phyloP scores from a whole-genome alignment of 2,113 vertebrate species.

The Pterocles orientalis region DNA sequence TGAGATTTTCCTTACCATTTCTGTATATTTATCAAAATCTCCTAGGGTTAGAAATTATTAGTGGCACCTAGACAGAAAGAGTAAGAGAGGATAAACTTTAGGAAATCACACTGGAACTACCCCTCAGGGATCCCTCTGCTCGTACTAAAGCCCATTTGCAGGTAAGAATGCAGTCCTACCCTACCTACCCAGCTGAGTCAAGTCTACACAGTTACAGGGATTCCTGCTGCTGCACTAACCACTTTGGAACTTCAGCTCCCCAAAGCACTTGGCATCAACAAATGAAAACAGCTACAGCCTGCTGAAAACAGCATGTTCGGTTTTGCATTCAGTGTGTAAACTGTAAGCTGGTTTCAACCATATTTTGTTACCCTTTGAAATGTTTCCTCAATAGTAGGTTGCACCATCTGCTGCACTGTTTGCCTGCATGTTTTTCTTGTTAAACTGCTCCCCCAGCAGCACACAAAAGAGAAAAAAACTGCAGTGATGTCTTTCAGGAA shows the following conservation, averaged over 20 bases:
- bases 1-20: neutral
- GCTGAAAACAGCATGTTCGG: slow-evolving; percentile 60
- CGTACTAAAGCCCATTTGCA: neutral
- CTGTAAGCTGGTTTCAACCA: slow-evolving; percentile 69
- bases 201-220: neutral
- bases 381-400: slow-evolving; percentile 71
- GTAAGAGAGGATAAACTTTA: neutral
- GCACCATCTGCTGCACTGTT: slow-evolving; percentile 68
- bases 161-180: neutral
- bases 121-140: neutral
- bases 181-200: neutral
- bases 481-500: slow-evolving; percentile 14
- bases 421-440: slow-evolving; percentile 66
- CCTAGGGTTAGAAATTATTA: neutral
- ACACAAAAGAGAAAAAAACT: slow-evolving; percentile 29
- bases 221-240: slow-evolving; percentile 1
- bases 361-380: slow-evolving; percentile 72
- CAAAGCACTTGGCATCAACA: slow-evolving; percentile 67
- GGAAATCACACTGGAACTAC: neutral
- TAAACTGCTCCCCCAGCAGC: slow-evolving; percentile 55
- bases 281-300: slow-evolving; percentile 65
- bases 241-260: slow-evolving; percentile 12
- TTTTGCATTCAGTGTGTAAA: slow-evolving; percentile 66
- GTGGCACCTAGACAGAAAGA: neutral
- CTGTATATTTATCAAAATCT: neutral